Evolutionary conservation across 2,888 invertebrate genomes (phyloP).

Genomic region (Colostygia pectinataria): DNA sequence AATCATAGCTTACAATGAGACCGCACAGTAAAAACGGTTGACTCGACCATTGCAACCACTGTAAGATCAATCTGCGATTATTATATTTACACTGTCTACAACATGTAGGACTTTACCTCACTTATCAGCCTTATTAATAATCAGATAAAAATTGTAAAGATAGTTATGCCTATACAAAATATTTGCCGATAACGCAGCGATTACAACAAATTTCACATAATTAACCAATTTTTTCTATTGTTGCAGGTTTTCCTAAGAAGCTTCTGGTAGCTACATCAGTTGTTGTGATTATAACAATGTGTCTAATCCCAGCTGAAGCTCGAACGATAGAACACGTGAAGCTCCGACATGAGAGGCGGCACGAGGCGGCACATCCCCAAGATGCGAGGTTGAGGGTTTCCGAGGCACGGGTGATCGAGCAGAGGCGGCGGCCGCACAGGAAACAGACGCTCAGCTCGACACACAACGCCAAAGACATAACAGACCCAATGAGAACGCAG

Average conservation of each 20-base stretch:
- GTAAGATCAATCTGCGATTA: slow-evolving; percentile 19
- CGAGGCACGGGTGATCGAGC: slow-evolving; percentile 40
- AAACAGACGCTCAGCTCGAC: slow-evolving; percentile 45
- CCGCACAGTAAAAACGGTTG: slow-evolving; percentile 13
- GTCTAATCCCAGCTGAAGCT: slow-evolving; percentile 66
- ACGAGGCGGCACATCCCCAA: slow-evolving; percentile 48
- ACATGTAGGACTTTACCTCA: slow-evolving; percentile 35
- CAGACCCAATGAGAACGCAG: slow-evolving; percentile 44
- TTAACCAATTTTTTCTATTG: slow-evolving; percentile 45
- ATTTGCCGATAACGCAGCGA: background rate
- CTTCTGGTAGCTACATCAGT: slow-evolving; percentile 77
- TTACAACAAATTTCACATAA: slow-evolving; percentile 19
- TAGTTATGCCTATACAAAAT: slow-evolving; percentile 20
- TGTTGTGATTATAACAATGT: slow-evolving; percentile 71
- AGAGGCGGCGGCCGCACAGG: slow-evolving; percentile 43
- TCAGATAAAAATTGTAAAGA: slow-evolving; percentile 29
- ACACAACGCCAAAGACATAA: slow-evolving; percentile 56
- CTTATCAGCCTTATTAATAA: slow-evolving; percentile 28
- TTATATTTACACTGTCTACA: slow-evolving; percentile 20
- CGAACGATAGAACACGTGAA: slow-evolving; percentile 56
- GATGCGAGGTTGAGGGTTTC: slow-evolving; percentile 41
- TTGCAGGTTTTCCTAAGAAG: slow-evolving; percentile 80
- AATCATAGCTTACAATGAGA: slow-evolving; percentile 25
- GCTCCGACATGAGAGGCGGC: slow-evolving; percentile 60
- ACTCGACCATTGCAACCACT: slow-evolving; percentile 14